Conservation (phyloP, 2,113 vertebrate genomes). For the Brienomyrus longianalis region DNA sequence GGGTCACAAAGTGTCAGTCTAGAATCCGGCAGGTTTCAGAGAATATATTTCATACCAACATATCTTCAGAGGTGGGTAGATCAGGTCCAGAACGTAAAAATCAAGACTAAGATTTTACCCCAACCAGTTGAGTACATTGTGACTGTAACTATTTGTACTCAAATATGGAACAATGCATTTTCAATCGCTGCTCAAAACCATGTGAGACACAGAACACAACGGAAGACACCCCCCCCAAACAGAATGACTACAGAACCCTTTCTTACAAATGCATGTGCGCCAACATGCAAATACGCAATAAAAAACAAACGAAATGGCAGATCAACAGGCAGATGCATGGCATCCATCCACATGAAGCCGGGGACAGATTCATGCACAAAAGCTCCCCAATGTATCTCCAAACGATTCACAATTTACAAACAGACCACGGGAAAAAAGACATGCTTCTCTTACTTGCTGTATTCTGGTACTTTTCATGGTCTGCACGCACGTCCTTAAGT, state of each 20-base stretch:
- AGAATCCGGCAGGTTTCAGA: not conserved
- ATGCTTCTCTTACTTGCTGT: slow-evolving; percentile 53
- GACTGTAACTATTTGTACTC: not conserved
- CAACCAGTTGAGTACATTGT: not conserved
- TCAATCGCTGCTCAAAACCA: not conserved
- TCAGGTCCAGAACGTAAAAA: too few relatives aligned
- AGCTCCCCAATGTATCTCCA: not conserved
- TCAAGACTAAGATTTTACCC: not conserved
- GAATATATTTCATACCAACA: too few relatives aligned
- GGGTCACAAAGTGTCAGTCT: not conserved
- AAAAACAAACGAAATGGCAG: not conserved
- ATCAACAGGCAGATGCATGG: not conserved
- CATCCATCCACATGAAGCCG: not conserved
- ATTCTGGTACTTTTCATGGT: slow-evolving; percentile 65
- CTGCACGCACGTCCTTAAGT: slow-evolving; percentile 62
- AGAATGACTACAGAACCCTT: not conserved
- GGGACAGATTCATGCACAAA: not conserved
- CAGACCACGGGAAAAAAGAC: not conserved
- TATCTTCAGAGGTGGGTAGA: too few relatives aligned
- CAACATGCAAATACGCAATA: not conserved
- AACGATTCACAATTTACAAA: not conserved
- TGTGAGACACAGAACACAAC: not conserved
- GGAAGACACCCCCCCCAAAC: not conserved
- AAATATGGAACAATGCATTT: not conserved
- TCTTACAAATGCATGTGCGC: not conserved